These are phyloP conservation scores for Paracanthobrama guichenoti DNA, from an alignment of 2,113 vertebrate species.

Conservation along the genomic window DNA sequence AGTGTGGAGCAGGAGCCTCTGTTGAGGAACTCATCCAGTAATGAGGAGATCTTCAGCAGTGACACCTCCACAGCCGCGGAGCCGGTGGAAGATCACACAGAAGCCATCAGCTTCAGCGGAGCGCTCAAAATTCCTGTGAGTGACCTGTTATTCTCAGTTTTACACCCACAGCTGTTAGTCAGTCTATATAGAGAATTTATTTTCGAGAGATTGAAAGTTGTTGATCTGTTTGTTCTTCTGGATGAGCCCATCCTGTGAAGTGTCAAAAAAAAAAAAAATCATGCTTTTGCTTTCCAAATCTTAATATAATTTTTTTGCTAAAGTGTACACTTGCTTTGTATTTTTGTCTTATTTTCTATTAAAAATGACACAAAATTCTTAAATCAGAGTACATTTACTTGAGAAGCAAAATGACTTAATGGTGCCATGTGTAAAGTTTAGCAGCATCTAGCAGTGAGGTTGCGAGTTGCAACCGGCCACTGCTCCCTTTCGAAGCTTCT, in stretches of 20 bases:
- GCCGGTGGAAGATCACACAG: constrained; percentile 55
- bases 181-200: not conserved
- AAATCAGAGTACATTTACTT: too few species aligned
- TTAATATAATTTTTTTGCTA: not conserved
- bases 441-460: too few species aligned
- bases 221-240: not conserved
- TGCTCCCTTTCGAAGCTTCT: too few species aligned
- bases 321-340: not conserved
- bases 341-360: too few species aligned
- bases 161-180: not conserved
- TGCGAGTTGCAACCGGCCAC: too few species aligned
- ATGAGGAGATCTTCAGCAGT: constrained; percentile 62
- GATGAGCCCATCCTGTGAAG: not conserved
- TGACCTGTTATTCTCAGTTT: constrained; percentile 26
- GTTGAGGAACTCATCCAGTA: constrained; percentile 58
- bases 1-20: constrained; percentile 68
- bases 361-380: too few species aligned
- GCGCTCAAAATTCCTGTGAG: constrained; percentile 93
- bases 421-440: too few species aligned
- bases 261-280: not conserved
- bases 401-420: too few species aligned
- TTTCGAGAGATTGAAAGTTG: not conserved
- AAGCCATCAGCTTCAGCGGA: constrained; percentile 89
- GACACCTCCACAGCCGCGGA: constrained; percentile 56
- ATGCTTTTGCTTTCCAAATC: not conserved